Conservation (phyloP, 2,888 invertebrate genomes). For the Alloplasta piceator region DNA sequence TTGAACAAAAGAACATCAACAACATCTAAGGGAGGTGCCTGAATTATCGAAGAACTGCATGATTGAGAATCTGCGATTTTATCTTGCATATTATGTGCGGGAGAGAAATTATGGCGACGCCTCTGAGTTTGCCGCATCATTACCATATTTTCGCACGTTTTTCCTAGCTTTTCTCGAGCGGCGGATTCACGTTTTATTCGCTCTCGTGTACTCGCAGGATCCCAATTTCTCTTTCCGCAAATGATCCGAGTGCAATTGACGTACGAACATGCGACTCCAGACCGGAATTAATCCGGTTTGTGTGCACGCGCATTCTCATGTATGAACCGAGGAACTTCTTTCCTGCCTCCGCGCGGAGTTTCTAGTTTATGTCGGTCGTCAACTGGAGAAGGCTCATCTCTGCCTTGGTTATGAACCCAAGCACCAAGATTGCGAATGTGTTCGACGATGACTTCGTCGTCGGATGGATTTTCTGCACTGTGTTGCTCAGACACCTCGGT, state of each 20-base stretch:
- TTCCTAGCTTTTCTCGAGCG: not conserved
- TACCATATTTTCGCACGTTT: conserved; percentile 16
- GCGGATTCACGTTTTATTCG: not conserved
- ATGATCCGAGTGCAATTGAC: conserved; percentile 18
- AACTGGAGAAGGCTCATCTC: conserved; percentile 30
- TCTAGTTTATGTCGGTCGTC: conserved; percentile 48
- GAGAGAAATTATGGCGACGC: conserved; percentile 15
- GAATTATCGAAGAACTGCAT: no score
- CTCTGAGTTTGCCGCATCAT: conserved; percentile 5
- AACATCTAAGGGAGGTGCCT: no score
- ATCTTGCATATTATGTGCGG: not conserved
- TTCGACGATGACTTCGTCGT: not conserved
- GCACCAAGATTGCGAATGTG: not conserved
- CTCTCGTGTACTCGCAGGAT: conserved; percentile 11
- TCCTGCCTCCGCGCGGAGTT: conserved; percentile 39
- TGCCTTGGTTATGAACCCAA: conserved; percentile 22
- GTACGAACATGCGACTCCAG: conserved; percentile 11
- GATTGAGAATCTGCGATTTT: no score
- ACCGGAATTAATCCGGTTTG: conserved; percentile 9
- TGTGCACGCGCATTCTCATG: conserved; percentile 16
- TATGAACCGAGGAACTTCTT: conserved; percentile 15
- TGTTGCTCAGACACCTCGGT: conserved; percentile 16
- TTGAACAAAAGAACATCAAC: no score
- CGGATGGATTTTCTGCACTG: conserved; percentile 18
- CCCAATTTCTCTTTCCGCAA: conserved; percentile 32